Conservation (phyloP, 2,888 invertebrate genomes). For the Leptogaster cylindrica region DNA sequence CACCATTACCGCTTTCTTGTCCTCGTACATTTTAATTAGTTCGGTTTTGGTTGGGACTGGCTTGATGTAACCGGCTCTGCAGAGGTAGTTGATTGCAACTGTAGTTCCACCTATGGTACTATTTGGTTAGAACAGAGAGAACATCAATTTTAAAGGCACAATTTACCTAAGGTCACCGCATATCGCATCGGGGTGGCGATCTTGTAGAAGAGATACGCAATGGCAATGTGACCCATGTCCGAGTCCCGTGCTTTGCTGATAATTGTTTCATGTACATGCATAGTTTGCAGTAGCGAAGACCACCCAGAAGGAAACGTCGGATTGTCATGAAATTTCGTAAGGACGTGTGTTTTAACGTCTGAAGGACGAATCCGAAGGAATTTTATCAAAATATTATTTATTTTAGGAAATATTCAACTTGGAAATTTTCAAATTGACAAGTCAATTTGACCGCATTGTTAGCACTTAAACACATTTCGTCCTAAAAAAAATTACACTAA, state of each 20-base stretch:
- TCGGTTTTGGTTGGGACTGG: constrained; percentile 77
- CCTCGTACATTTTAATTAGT: constrained; percentile 68
- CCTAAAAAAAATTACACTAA: too few relatives aligned
- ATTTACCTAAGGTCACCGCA: constrained; percentile 85
- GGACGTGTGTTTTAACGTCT: too few relatives aligned
- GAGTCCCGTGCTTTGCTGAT: constrained; percentile 78
- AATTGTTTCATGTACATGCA: constrained; percentile 80
- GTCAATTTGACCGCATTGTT: too few relatives aligned
- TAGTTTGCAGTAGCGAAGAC: constrained; percentile 75
- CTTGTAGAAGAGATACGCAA: constrained; percentile 93
- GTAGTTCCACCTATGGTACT: constrained; percentile 78
- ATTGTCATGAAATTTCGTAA: too few relatives aligned
- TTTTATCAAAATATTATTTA: too few relatives aligned
- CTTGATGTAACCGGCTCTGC: constrained; percentile 79
- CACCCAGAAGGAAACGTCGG: too few relatives aligned
- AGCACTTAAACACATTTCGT: too few relatives aligned
- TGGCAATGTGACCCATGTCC: constrained; percentile 85
- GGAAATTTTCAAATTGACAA: too few relatives aligned
- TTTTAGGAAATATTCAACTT: too few relatives aligned
- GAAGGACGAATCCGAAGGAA: too few relatives aligned
- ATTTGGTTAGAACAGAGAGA: too few relatives aligned
- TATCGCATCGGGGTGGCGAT: constrained; percentile 89
- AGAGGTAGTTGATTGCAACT: constrained; percentile 80
- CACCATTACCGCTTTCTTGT: constrained; percentile 56
- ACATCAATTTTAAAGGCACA: background rate